These are phyloP conservation scores for Dicyrtoma fusca DNA, from an alignment of 2,888 invertebrate species.

Conservation along the genomic window DNA sequence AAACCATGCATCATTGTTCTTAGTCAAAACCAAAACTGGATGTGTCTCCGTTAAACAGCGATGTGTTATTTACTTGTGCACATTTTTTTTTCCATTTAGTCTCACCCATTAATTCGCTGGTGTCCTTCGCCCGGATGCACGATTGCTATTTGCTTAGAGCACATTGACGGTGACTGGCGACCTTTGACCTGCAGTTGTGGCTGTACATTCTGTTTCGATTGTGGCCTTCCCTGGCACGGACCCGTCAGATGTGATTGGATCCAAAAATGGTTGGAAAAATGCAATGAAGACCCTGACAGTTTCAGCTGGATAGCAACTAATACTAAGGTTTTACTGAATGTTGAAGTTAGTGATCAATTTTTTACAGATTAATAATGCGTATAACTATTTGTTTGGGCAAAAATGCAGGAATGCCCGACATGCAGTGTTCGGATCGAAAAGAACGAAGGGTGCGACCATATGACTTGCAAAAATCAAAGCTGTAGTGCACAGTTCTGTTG, in stretches of 20 bases:
- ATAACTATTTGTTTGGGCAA: slow-evolving; percentile 24
- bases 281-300: slow-evolving; percentile 98
- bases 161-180: slow-evolving; percentile 75
- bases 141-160: slow-evolving; percentile 88
- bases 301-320: slow-evolving; percentile 99
- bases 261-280: slow-evolving; percentile 97
- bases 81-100: slow-evolving; percentile 64
- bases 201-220: slow-evolving; percentile 93
- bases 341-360: too few species aligned
- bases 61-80: background rate
- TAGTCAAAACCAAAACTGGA: background rate
- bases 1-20: too few species aligned
- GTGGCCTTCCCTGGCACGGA: slow-evolving; percentile 98
- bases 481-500: slow-evolving; percentile 67
- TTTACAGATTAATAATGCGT: too few species aligned
- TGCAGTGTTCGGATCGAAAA: slow-evolving; percentile 62
- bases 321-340: slow-evolving; percentile 80
- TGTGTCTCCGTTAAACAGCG: too few species aligned
- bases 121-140: slow-evolving; percentile 98
- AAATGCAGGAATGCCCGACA: slow-evolving; percentile 64
- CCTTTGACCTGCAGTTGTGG: slow-evolving; percentile 91
- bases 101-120: slow-evolving; percentile 94
- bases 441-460: slow-evolving; percentile 68
- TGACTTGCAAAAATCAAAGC: slow-evolving; percentile 65
- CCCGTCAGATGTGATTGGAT: slow-evolving; percentile 93